phyloP scores from a whole-genome alignment of 2,113 vertebrate species.

The Salvelinus sp. region DNA sequence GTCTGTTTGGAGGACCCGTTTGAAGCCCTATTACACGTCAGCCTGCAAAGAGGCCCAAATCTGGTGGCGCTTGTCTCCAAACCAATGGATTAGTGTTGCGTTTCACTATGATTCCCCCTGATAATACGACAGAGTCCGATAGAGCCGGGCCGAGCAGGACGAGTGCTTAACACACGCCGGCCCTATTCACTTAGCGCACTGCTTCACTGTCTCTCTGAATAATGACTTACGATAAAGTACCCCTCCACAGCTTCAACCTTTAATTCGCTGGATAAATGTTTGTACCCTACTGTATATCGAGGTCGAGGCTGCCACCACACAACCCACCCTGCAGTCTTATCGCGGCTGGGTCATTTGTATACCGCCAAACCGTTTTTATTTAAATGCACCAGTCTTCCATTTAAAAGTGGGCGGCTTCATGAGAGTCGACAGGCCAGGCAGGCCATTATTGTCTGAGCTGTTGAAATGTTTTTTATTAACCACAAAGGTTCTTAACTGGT shows the following conservation, averaged over 20 bases:
- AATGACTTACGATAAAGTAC: slow-evolving; percentile 30
- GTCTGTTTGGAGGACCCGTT: slow-evolving; percentile 57
- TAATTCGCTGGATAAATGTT: slow-evolving; percentile 34
- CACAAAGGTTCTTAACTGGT: slow-evolving; percentile 52
- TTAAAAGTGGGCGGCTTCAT: slow-evolving; percentile 20
- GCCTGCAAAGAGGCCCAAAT: slow-evolving; percentile 62
- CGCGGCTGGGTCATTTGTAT: slow-evolving; percentile 40
- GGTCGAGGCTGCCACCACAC: slow-evolving; percentile 16
- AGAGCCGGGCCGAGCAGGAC: slow-evolving; percentile 20
- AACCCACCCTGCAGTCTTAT: slow-evolving; percentile 16
- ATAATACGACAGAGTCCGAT: slow-evolving; percentile 53
- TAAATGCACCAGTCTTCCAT: slow-evolving; percentile 26
- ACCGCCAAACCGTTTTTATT: slow-evolving; percentile 32
- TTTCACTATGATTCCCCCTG: slow-evolving; percentile 56
- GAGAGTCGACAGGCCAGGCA: slow-evolving; percentile 22
- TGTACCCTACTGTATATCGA: slow-evolving; percentile 11
- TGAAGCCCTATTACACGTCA: slow-evolving; percentile 64
- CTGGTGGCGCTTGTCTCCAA: slow-evolving; percentile 60
- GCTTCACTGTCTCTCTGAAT: slow-evolving; percentile 18
- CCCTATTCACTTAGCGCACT: slow-evolving; percentile 33
- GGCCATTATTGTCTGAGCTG: slow-evolving; percentile 37
- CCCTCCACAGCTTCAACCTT: slow-evolving; percentile 21
- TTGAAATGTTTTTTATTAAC: slow-evolving; percentile 50
- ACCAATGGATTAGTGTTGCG: slow-evolving; percentile 65
- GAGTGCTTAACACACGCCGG: slow-evolving; percentile 44